Evolutionary conservation across 2,113 vertebrate genomes (phyloP).

Genomic region (Callaeas wilsoni): DNA sequence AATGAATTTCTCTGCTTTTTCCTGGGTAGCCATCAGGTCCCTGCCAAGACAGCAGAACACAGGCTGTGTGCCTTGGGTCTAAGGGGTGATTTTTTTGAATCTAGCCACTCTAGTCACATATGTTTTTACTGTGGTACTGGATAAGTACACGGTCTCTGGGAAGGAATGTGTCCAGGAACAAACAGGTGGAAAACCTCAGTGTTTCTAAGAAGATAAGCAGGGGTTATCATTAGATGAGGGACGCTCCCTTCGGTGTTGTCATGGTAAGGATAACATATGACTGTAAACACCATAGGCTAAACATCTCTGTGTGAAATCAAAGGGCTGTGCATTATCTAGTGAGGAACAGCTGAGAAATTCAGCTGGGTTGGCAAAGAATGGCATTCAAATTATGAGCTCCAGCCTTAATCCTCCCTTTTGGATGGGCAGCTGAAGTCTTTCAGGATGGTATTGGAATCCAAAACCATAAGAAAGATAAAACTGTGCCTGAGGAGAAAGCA

Average conservation of each 20-base stretch:
- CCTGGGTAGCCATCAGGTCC: not conserved
- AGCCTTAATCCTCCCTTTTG: slow-evolving; percentile 24
- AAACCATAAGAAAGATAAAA: slow-evolving; percentile 14
- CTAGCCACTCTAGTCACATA: not conserved
- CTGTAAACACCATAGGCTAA: slow-evolving; percentile 34
- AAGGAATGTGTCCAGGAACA: slow-evolving; percentile 2
- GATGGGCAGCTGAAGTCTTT: slow-evolving; percentile 2
- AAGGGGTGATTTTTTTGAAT: not conserved
- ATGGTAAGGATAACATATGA: slow-evolving; percentile 28
- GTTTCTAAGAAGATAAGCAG: slow-evolving; percentile 34
- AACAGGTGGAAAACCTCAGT: slow-evolving; percentile 25
- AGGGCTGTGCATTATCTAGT: slow-evolving; percentile 8
- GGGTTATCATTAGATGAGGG: slow-evolving; percentile 16
- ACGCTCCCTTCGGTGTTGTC: slow-evolving; percentile 26
- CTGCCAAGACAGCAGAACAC: not conserved
- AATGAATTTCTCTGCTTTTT: not conserved
- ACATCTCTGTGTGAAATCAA: slow-evolving; percentile 5
- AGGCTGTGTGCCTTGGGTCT: not conserved
- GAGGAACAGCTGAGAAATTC: slow-evolving; percentile 54
- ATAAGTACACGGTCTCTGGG: not conserved
- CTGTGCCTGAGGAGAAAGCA: not conserved
- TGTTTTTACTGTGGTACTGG: not conserved
- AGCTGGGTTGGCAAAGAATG: not conserved
- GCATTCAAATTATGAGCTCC: slow-evolving; percentile 10
- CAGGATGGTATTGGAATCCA: not conserved